phyloP scores from a whole-genome alignment of 2,797 vertebrate genomes.

The Lagodon rhomboides region DNA sequence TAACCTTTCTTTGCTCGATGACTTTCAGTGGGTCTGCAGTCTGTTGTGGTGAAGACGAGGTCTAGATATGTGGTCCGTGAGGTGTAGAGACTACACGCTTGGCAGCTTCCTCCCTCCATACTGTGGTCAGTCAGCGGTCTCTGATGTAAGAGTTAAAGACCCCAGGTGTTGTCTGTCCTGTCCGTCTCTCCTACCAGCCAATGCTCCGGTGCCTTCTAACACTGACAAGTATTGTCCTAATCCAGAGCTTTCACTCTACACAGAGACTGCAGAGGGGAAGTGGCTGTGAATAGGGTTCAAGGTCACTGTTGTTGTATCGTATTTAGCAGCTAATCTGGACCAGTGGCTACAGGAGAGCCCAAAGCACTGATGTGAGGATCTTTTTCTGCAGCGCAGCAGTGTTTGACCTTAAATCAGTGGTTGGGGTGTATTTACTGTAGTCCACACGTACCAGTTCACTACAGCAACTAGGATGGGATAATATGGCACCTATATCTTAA shows the following conservation, averaged over 20 bases:
- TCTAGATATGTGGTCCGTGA: constrained; percentile 73
- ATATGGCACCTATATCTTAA: constrained; percentile 59
- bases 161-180: constrained; percentile 81
- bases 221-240: constrained; percentile 87
- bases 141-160: constrained; percentile 76
- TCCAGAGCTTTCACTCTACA: constrained; percentile 81
- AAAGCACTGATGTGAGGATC: constrained; percentile 59
- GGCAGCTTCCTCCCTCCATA: constrained; percentile 77
- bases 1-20: constrained; percentile 71
- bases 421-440: constrained; percentile 33
- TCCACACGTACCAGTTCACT: constrained; percentile 48
- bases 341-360: constrained; percentile 53
- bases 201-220: constrained; percentile 87
- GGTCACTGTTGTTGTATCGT: constrained; percentile 61
- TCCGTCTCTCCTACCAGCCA: constrained; percentile 84
- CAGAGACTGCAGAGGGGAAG: constrained; percentile 71
- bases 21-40: constrained; percentile 75
- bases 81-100: constrained; percentile 71
- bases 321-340: constrained; percentile 66
- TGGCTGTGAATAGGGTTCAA: constrained; percentile 66
- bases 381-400: constrained; percentile 53
- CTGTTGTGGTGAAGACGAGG: constrained; percentile 71
- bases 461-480: constrained; percentile 57
- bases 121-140: constrained; percentile 76
- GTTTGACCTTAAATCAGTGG: constrained; percentile 59